Conservation (phyloP, 2,888 invertebrate species). For the Spisula solida region DNA sequence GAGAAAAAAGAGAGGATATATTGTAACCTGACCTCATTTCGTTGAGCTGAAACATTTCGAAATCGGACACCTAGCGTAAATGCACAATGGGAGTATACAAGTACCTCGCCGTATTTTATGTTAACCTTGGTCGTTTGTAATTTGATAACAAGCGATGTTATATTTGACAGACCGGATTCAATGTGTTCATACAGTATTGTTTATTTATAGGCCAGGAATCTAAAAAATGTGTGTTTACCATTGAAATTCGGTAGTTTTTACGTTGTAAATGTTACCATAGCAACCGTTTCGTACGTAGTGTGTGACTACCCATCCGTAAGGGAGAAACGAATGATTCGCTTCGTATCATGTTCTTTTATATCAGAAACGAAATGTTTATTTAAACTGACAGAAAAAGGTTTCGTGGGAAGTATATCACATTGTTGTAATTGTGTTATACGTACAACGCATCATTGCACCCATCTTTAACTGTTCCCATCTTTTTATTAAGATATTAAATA, state of each 20-base stretch:
- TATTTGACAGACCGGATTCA: background rate
- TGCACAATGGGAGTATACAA: no score
- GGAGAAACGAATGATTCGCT: background rate
- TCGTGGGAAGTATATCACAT: background rate
- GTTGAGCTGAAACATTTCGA: background rate
- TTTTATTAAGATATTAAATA: background rate
- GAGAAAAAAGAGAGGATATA: no score
- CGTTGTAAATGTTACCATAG: background rate
- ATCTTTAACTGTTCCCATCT: no score
- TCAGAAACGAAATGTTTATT: background rate
- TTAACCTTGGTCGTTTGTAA: background rate
- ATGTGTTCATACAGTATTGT: background rate
- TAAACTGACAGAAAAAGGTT: background rate
- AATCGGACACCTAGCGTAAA: background rate
- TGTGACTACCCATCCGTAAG: background rate
- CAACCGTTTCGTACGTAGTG: background rate
- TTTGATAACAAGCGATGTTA: background rate
- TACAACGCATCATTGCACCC: background rate
- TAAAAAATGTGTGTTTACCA: background rate
- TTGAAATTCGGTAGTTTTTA: background rate
- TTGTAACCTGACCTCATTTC: no score
- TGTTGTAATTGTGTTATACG: background rate
- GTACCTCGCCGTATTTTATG: background rate
- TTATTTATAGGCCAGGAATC: conserved; percentile 9
- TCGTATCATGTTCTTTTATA: background rate